A percentile compares a stretch with the other conserved stretches of the same genome.
These are phyloP conservation scores for Panthera uncia DNA, from an alignment of 2,113 vertebrate species.

Conservation along the genomic window DNA sequence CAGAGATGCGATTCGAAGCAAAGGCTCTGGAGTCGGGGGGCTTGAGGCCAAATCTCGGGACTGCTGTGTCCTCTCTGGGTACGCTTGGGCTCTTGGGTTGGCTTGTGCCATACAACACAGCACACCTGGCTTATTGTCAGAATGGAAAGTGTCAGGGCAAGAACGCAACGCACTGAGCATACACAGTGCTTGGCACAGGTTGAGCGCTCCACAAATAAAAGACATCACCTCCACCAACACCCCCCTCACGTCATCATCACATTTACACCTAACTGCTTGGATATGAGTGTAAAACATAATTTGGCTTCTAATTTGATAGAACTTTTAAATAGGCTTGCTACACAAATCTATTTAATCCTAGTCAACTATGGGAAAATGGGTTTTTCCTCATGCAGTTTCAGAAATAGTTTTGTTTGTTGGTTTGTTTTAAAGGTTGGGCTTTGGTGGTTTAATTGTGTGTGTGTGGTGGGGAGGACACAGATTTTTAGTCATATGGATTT, in stretches of 20 bases:
- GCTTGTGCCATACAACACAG: neutral
- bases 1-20: neutral
- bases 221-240: neutral
- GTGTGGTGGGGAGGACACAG: too few species aligned
- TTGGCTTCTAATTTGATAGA: neutral
- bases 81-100: neutral
- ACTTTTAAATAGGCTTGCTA: neutral
- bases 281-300: neutral
- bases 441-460: neutral
- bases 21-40: neutral
- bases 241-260: fast-evolving
- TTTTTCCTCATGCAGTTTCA: neutral
- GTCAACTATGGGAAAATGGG: neutral
- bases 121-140: neutral
- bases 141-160: neutral
- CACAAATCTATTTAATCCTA: neutral
- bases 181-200: neutral
- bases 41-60: neutral
- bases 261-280: neutral
- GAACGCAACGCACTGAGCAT: neutral
- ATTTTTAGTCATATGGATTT: neutral
- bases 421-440: neutral
- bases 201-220: neutral
- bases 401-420: neutral
- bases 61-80: neutral